Conservation (phyloP, 2,888 invertebrate species). For the Coremacera marginata region DNA sequence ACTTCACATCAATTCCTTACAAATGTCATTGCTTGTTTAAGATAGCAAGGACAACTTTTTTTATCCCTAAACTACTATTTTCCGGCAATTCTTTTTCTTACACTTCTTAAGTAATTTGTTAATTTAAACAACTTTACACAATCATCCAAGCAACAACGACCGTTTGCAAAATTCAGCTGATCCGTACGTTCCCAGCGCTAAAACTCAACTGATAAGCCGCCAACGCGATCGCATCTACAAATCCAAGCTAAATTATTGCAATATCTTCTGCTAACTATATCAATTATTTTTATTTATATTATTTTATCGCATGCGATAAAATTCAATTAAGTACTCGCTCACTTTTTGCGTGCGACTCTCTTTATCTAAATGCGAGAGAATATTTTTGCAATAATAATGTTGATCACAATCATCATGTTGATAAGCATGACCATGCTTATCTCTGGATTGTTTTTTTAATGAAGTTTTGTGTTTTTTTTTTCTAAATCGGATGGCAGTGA, state of each 20-base stretch:
- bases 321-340: not conserved
- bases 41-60: too few relatives aligned
- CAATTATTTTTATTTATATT: too few relatives aligned
- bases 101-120: not conserved
- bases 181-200: slow-evolving; percentile 49
- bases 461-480: not conserved
- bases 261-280: too few relatives aligned
- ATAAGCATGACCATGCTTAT: not conserved
- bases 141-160: not conserved
- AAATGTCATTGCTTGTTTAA: too few relatives aligned
- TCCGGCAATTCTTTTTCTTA: slow-evolving; percentile 3
- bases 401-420: not conserved
- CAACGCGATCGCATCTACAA: slow-evolving; percentile 32
- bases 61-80: not conserved
- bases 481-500: too few relatives aligned
- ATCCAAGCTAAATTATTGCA: slow-evolving; percentile 18
- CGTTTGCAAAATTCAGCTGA: slow-evolving; percentile 4
- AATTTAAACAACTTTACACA: not conserved
- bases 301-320: slow-evolving; percentile 47
- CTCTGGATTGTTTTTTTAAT: not conserved
- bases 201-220: slow-evolving; percentile 51
- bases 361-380: not conserved
- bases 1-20: not conserved
- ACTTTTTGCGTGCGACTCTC: not conserved
- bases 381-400: too few relatives aligned